Percentiles rank a stretch among this genome's conserved stretches.
Conservation (phyloP, 2,797 vertebrate genomes). For the Botia kubotai region DNA sequence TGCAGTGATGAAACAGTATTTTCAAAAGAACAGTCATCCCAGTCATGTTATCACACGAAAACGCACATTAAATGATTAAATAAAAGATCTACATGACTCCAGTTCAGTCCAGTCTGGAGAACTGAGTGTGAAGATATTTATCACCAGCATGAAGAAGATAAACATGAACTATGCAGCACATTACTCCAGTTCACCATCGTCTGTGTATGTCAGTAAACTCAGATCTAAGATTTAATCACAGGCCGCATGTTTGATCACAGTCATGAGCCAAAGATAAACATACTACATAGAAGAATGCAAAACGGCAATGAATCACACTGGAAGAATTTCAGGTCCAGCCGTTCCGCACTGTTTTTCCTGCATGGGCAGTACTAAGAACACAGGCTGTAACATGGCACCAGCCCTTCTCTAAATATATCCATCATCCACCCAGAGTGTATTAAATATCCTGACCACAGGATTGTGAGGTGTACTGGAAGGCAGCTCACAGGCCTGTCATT, state of each 20-base stretch:
- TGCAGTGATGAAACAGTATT: too few species aligned
- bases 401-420: constrained; percentile 34
- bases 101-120: neutral
- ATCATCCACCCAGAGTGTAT: constrained; percentile 27
- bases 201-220: neutral
- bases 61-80: neutral
- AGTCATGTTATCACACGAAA: neutral
- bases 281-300: neutral
- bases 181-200: neutral
- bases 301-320: constrained; percentile 27
- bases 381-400: constrained; percentile 11
- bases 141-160: constrained; percentile 1
- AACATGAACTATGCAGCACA: constrained; percentile 3
- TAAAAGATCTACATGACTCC: neutral
- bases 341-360: neutral
- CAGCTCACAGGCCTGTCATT: neutral
- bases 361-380: neutral
- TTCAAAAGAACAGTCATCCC: too few species aligned
- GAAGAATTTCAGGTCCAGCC: neutral
- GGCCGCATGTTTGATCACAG: neutral
- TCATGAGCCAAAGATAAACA: neutral
- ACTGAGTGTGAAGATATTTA: neutral
- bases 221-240: constrained; percentile 13
- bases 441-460: constrained; percentile 28
- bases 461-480: constrained; percentile 31